A percentile compares a stretch with the other conserved stretches of the same genome.
Conservation (phyloP, 2,888 invertebrate genomes). For the Laothoe populi region DNA sequence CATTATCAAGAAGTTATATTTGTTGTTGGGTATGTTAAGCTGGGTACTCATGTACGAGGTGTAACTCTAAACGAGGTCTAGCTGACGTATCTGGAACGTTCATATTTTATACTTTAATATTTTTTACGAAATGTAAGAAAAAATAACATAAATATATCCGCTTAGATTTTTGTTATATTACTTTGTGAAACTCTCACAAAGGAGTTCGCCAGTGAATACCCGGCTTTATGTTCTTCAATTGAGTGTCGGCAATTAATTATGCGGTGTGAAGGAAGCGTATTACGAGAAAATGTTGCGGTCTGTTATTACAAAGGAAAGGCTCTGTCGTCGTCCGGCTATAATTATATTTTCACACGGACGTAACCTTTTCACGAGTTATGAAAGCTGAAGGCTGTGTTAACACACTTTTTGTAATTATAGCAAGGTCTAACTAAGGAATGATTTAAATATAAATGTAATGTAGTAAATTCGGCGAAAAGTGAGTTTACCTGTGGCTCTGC, state of each 20-base stretch:
- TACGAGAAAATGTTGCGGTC: constrained; percentile 4
- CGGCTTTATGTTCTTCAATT: constrained; percentile 12
- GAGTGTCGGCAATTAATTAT: constrained; percentile 20
- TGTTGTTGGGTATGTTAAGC: background rate
- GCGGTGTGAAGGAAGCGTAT: constrained; percentile 17
- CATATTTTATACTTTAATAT: too few relatives aligned
- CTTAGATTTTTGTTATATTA: too few relatives aligned
- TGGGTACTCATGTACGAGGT: background rate
- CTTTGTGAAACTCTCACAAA: background rate
- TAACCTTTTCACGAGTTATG: background rate
- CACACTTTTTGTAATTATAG: too few relatives aligned
- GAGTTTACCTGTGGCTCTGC: too few relatives aligned
- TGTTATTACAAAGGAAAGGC: background rate
- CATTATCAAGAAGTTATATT: background rate
- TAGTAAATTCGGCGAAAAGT: background rate
- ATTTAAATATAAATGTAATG: background rate
- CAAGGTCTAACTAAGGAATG: background rate
- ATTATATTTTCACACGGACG: too few relatives aligned
- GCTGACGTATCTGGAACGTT: too few relatives aligned
- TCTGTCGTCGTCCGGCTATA: background rate
- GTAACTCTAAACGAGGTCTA: too few relatives aligned
- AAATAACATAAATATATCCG: too few relatives aligned
- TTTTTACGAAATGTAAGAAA: too few relatives aligned
- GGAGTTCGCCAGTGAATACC: background rate
- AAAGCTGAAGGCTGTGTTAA: background rate